A percentile compares a stretch with the other conserved stretches of the same genome.
Evolutionary conservation across 2,888 invertebrate species (phyloP).

Genomic region (Dermolepida albohirtum): DNA sequence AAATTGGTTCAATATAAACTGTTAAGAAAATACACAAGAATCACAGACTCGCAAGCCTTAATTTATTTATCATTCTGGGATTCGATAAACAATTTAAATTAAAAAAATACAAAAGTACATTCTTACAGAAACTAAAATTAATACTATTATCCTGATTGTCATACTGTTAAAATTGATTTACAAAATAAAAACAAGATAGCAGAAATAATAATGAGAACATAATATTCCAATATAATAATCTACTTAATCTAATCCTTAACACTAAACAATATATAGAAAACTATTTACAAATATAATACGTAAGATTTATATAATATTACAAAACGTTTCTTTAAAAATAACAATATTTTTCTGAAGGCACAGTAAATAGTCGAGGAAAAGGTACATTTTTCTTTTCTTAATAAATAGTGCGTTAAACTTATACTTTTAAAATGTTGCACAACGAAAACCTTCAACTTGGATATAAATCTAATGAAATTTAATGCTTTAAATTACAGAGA

Average conservation of each 20-base stretch:
- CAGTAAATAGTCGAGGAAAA: constrained; percentile 40
- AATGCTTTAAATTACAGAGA: constrained; percentile 1
- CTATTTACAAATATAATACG: constrained; percentile 51
- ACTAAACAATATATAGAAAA: constrained; percentile 48
- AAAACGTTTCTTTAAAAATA: constrained; percentile 50
- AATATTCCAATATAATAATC: constrained; percentile 34
- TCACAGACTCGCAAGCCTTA: constrained; percentile 59
- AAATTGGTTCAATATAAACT: constrained; percentile 14
- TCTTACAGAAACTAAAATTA: constrained; percentile 31
- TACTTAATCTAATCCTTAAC: constrained; percentile 34
- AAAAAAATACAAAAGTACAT: constrained; percentile 23
- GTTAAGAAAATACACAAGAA: constrained; percentile 48
- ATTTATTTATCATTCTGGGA: constrained; percentile 48
- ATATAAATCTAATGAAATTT: constrained; percentile 5
- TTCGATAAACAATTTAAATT: constrained; percentile 38
- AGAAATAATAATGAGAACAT: constrained; percentile 30
- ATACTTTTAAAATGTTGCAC: neutral
- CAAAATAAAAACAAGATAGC: constrained; percentile 28
- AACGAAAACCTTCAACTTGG: constrained; percentile 1
- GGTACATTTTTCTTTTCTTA: constrained; percentile 24
- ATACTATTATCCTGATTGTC: constrained; percentile 33
- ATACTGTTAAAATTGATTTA: constrained; percentile 16
- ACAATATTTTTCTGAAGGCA: constrained; percentile 55
- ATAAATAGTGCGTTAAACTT: constrained; percentile 38
- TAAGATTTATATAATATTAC: constrained; percentile 58